Evolutionary conservation across 2,888 invertebrate genomes (phyloP).

Genomic region (Melanargia galathea): DNA sequence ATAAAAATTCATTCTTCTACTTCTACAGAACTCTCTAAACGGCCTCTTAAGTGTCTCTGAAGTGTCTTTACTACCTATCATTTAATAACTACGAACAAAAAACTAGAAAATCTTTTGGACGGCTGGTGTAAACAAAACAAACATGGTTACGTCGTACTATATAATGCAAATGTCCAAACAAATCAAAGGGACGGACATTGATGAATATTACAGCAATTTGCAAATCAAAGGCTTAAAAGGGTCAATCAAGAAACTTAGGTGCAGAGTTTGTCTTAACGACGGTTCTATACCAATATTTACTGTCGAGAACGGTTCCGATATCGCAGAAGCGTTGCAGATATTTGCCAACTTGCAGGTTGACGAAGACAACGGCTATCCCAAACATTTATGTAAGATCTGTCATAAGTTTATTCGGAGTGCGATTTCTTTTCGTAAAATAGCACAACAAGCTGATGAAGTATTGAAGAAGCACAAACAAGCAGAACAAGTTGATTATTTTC

Average conservation of each 20-base stretch:
- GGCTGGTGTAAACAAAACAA: too few relatives aligned
- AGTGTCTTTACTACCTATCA: too few relatives aligned
- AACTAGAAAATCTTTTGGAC: too few relatives aligned
- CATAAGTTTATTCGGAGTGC: slow-evolving; percentile 57
- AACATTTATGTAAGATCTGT: slow-evolving; percentile 60
- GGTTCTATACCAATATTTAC: slow-evolving; percentile 55
- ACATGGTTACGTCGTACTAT: slow-evolving; percentile 49
- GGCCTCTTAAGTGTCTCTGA: too few relatives aligned
- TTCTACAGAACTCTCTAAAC: too few relatives aligned
- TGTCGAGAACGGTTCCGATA: slow-evolving; percentile 42
- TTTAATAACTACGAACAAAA: too few relatives aligned
- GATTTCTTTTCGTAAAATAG: slow-evolving; percentile 58
- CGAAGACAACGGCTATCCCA: slow-evolving; percentile 56
- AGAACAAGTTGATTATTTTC: slow-evolving; percentile 32
- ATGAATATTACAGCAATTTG: slow-evolving; percentile 39
- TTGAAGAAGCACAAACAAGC: slow-evolving; percentile 48
- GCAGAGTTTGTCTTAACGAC: slow-evolving; percentile 62
- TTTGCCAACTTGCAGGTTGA: slow-evolving; percentile 54
- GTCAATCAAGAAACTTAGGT: slow-evolving; percentile 37
- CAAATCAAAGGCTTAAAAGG: slow-evolving; percentile 26
- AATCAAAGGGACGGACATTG: slow-evolving; percentile 33
- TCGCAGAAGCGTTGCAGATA: slow-evolving; percentile 53
- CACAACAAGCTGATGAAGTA: slow-evolving; percentile 53
- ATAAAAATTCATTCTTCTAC: too few relatives aligned
- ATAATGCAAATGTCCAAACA: slow-evolving; percentile 44